Evolutionary conservation across 2,888 invertebrate genomes (phyloP).

Genomic region (Drosophila demipolita): DNA sequence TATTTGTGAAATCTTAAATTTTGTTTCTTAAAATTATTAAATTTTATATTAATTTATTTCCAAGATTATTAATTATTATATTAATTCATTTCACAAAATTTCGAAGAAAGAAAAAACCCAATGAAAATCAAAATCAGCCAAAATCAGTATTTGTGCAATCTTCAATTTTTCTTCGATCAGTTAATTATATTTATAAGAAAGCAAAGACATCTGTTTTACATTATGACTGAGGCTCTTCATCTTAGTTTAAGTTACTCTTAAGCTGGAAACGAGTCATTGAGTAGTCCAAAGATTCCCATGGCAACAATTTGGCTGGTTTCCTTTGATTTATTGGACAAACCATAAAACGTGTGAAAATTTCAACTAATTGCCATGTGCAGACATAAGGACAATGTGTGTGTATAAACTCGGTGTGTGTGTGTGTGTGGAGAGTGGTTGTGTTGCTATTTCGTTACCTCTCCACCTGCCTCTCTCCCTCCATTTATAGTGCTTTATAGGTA

Average conservation of each 20-base stretch:
- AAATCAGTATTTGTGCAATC: background rate
- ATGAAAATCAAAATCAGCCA: background rate
- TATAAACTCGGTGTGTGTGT: constrained; percentile 13
- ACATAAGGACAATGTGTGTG: constrained; percentile 57
- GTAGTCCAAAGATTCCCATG: background rate
- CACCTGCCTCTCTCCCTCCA: no score
- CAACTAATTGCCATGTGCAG: constrained; percentile 66
- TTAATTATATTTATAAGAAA: background rate
- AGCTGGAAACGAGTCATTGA: background rate
- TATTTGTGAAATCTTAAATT: no score
- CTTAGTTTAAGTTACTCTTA: background rate
- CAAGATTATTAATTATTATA: no score
- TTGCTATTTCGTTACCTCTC: background rate
- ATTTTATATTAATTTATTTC: no score
- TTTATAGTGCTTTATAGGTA: background rate
- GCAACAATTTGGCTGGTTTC: constrained; percentile 16
- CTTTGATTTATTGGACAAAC: constrained; percentile 66
- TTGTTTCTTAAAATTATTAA: no score
- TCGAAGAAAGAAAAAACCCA: no score
- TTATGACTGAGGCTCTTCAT: background rate
- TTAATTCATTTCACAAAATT: background rate
- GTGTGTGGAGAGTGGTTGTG: constrained; percentile 10
- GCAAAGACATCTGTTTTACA: background rate
- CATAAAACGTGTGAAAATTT: constrained; percentile 49
- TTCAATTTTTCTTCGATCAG: background rate